A percentile compares a stretch with the other conserved stretches of the same genome.
Evolutionary conservation across 2,797 vertebrate genomes (phyloP).

Genomic region (Synaphobranchus kaupii): DNA sequence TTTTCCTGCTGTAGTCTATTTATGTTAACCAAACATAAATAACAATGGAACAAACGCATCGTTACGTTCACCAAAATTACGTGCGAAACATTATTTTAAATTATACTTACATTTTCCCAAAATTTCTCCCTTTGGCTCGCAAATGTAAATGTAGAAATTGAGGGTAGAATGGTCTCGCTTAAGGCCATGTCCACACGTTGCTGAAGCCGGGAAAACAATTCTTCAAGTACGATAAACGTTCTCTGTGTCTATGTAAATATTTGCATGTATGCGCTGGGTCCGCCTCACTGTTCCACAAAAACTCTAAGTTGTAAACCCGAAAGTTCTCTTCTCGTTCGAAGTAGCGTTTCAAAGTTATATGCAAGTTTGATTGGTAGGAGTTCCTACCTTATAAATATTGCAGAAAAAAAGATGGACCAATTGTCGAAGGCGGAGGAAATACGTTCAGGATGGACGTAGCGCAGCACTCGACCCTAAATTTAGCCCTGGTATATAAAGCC

Average conservation of each 20-base stretch:
- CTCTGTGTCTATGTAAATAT: conserved; percentile 35
- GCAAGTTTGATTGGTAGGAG: conserved; percentile 52
- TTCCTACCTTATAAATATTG: conserved; percentile 65
- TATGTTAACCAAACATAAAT: background rate
- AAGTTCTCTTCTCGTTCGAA: conserved; percentile 36
- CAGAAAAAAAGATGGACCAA: conserved; percentile 68
- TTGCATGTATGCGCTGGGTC: conserved; percentile 34
- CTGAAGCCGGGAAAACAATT: background rate
- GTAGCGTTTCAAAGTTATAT: conserved; percentile 52
- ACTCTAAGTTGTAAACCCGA: conserved; percentile 7
- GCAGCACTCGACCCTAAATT: conserved; percentile 84
- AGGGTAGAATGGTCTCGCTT: conserved; percentile 85
- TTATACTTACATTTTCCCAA: conserved; percentile 84
- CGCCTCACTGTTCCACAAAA: conserved; percentile 32
- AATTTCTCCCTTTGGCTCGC: conserved; percentile 82
- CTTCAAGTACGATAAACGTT: conserved; percentile 14
- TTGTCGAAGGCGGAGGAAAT: conserved; percentile 81
- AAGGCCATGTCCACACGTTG: conserved; percentile 77
- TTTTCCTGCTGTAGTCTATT: background rate
- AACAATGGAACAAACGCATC: background rate
- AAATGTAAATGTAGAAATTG: conserved; percentile 83
- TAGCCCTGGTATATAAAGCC: conserved; percentile 89
- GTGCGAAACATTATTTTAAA: background rate
- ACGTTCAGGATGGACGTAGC: conserved; percentile 81
- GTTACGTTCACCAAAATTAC: background rate